These are phyloP conservation scores for Lottia scabra DNA, from an alignment of 2,888 invertebrate species.

Conservation along the genomic window DNA sequence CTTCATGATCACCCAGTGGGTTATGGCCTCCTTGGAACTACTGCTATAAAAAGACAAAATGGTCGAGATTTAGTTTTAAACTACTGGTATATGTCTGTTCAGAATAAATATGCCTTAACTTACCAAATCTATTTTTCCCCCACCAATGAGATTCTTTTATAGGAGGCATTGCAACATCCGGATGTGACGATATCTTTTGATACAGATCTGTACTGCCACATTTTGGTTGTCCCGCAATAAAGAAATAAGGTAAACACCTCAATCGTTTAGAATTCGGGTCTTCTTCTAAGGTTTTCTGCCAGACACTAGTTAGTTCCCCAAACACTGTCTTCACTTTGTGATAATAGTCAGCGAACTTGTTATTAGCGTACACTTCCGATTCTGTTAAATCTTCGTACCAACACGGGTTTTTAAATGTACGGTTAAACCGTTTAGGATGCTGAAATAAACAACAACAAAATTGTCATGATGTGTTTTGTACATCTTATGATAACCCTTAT, in stretches of 20 bases:
- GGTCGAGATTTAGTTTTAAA: too few species aligned
- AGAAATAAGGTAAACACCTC: conserved; percentile 89
- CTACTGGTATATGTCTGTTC: too few species aligned
- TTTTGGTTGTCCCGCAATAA: conserved; percentile 58
- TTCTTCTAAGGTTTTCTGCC: conserved; percentile 13
- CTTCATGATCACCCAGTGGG: too few species aligned
- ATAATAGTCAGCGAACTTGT: conserved; percentile 40
- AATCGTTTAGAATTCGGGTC: conserved; percentile 36
- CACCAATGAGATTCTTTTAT: conserved; percentile 63
- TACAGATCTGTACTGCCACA: conserved; percentile 59
- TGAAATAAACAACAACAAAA: conserved; percentile 34
- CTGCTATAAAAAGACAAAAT: too few species aligned
- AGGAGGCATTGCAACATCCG: conserved; percentile 49
- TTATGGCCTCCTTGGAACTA: too few species aligned
- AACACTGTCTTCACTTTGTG: conserved; percentile 26
- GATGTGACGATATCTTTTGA: conserved; percentile 48
- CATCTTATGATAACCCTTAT: too few species aligned
- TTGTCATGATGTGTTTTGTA: neutral
- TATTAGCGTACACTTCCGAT: conserved; percentile 44
- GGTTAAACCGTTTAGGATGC: conserved; percentile 41
- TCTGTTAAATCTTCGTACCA: conserved; percentile 46
- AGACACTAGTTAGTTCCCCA: conserved; percentile 14
- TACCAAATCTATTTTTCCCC: conserved; percentile 43
- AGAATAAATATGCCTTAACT: too few species aligned
- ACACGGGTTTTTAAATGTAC: conserved; percentile 54